Percentiles rank a stretch among this genome's conserved stretches.
phyloP scores from a whole-genome alignment of 1,140 invertebrate species.

The Bicyclus anynana region DNA sequence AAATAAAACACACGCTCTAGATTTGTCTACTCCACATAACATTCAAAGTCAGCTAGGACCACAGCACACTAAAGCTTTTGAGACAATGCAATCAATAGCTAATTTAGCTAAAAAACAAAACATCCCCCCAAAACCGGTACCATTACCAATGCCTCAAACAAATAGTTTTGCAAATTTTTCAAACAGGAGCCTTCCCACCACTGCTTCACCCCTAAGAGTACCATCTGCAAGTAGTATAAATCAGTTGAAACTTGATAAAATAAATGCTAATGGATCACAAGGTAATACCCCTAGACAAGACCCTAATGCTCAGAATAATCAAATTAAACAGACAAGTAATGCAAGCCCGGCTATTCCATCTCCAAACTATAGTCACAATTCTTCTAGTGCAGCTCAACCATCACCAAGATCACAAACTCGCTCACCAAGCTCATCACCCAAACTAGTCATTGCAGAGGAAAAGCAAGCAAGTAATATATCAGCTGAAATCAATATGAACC shows the following conservation, averaged over 20 bases:
- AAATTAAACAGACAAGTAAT: slow-evolving; percentile 37
- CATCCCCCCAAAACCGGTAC: slow-evolving; percentile 52
- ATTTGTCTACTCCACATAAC: slow-evolving; percentile 71
- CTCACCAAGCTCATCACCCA: slow-evolving; percentile 75
- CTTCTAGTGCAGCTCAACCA: slow-evolving; percentile 44
- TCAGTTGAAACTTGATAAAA: slow-evolving; percentile 60
- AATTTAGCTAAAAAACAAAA: slow-evolving; percentile 73
- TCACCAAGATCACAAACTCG: slow-evolving; percentile 67
- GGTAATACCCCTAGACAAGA: slow-evolving; percentile 41
- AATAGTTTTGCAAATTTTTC: slow-evolving; percentile 47
- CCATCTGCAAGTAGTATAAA: slow-evolving; percentile 45
- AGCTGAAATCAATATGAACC: slow-evolving; percentile 50
- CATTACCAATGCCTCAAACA: slow-evolving; percentile 40
- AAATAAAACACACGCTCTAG: slow-evolving; percentile 62
- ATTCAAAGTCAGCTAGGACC: slow-evolving; percentile 64
- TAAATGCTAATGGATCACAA: slow-evolving; percentile 27
- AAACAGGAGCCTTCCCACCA: slow-evolving; percentile 42
- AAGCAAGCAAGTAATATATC: slow-evolving; percentile 53
- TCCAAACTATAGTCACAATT: slow-evolving; percentile 44
- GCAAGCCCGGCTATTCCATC: slow-evolving; percentile 35
- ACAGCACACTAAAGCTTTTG: slow-evolving; percentile 70
- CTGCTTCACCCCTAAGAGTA: slow-evolving; percentile 46
- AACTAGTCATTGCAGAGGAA: slow-evolving; percentile 74
- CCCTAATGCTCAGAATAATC: slow-evolving; percentile 39
- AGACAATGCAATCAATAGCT: slow-evolving; percentile 75